Evolutionary conservation across 2,113 vertebrate genomes (phyloP), one percentile per base, ranked within the genome.

Genomic region (Leucosticte australis): DNA sequence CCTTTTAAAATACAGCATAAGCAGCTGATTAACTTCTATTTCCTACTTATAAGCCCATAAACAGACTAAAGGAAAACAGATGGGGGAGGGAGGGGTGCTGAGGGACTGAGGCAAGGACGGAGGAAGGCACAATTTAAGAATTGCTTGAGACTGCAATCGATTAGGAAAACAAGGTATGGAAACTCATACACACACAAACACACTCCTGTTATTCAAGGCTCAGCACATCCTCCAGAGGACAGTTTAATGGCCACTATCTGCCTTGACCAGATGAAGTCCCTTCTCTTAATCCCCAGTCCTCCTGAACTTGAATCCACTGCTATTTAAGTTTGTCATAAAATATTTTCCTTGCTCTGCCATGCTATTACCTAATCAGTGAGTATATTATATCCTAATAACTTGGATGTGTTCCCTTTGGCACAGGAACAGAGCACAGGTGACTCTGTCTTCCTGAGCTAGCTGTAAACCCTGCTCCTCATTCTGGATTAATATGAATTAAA

Each of bases 251-350:
- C 67, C 41, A 64, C 52, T 92, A 88, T 94, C 84, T 80, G 23
- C 62, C 71, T 5, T 83, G 83, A 86, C 75, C 88, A 95, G 91
- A 93, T 75, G 75, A 96, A 93, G 44, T 76, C 30, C 59, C 28
- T 93, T 85, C 94, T 60, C 85, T 49, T 74, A 89, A 96, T 78
- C 46, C 27, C 56, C 83, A 83, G 27, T 31, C 8, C 80, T 87
- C 42, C n/a, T 68, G 74, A 92, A 76, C 60, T 87, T 73, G 78
- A 94, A 92, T 87, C 85, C 70, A 39, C 31, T 47, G 39, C 68
- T 93, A 76, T 88, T 97, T 91, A 94, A 91, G 85, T 91, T 76
- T 50, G 74, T 42, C 79, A 93, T 87, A 69, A 89, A 92, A 91
- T 84, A 46, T 57, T 95, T 77, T 62, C 76, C 83, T 96, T 93